Base-by-base conservation (phyloP, 2,113 vertebrate genomes). In the Struthio camelus region DNA sequence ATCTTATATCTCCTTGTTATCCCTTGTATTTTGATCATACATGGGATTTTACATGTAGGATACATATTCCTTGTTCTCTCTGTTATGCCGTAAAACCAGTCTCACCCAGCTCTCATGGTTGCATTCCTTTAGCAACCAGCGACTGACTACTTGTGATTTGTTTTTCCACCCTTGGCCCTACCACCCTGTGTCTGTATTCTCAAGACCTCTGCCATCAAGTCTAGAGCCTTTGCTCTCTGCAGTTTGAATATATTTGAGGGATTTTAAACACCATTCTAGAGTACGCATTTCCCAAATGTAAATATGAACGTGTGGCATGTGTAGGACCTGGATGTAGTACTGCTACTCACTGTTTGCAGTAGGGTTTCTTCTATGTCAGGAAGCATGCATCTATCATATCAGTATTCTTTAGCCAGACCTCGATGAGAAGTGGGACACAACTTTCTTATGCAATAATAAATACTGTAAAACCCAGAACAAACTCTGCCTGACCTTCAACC, bases 401-500 rank as follows among this genome's bases (percentile, higher is more conserved):
- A 34, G 16, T 9, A 65, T 25, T 30, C 44, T 61, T 87, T 50
- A 80, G 64, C 16, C 36, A 85, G 64, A 46, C 9, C 13, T 73
- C 27, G 30, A 14, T 53, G 62, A 56, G 44, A 85, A 95, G 48
- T 12, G 89, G 79, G 62, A 85, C 89, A 82, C 15, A 67, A 73
- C 18, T 30, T 50, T 40, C 53, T 85, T 70, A 95, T 51, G 72
- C 78, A 92, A 80, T 53, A 95, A 73, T n/a, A 95, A 94, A 90
- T 83, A 83, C 36, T 90, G 54, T 67, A 88, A 93, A 95, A 59
- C 10, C 23, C 44, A 81, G 50, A 44, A 83, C 70, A 90, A 96
- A 90, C 85, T 92, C 83, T 85, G 80, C 23, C 72, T 81, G 72
- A 92, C n/a, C 42, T 95, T 61, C 61, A 80, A n/a, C 42, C 40